Conservation (phyloP, 2,888 invertebrate species). For the Chymomyza caudatula region DNA sequence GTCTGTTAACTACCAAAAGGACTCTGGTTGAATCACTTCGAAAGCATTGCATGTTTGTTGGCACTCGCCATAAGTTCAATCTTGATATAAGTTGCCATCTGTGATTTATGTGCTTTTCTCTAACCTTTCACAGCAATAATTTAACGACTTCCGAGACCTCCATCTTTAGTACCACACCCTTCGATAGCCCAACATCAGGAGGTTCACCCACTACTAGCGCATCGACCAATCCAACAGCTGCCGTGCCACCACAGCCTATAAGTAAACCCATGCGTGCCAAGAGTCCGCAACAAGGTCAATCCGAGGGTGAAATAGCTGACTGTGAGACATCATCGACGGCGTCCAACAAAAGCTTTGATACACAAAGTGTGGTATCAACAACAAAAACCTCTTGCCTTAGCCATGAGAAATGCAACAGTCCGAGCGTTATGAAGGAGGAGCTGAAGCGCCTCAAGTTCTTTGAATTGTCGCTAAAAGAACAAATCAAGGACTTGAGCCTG, state of each 20-base stretch:
- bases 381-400: conserved; percentile 63
- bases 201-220: conserved; percentile 48
- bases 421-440: conserved; percentile 75
- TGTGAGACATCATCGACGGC: conserved; percentile 75
- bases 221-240: not conserved
- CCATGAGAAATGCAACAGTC: conserved; percentile 64
- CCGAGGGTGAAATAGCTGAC: conserved; percentile 66
- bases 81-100: not conserved
- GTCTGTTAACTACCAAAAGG: too few species aligned
- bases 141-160: conserved; percentile 76
- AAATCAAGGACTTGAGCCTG: conserved; percentile 76
- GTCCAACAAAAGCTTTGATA: conserved; percentile 77
- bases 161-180: conserved; percentile 75
- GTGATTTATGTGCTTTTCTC: not conserved
- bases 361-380: conserved; percentile 75
- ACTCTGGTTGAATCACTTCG: too few species aligned
- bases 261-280: conserved; percentile 65
- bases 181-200: conserved; percentile 41
- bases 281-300: conserved; percentile 56
- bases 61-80: not conserved
- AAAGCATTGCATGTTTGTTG: too few species aligned
- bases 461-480: conserved; percentile 77
- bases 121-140: conserved; percentile 54
- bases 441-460: conserved; percentile 76
- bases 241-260: conserved; percentile 57